Evolutionary conservation across 2,888 invertebrate genomes (phyloP).

Genomic region (Drosophila yooni): DNA sequence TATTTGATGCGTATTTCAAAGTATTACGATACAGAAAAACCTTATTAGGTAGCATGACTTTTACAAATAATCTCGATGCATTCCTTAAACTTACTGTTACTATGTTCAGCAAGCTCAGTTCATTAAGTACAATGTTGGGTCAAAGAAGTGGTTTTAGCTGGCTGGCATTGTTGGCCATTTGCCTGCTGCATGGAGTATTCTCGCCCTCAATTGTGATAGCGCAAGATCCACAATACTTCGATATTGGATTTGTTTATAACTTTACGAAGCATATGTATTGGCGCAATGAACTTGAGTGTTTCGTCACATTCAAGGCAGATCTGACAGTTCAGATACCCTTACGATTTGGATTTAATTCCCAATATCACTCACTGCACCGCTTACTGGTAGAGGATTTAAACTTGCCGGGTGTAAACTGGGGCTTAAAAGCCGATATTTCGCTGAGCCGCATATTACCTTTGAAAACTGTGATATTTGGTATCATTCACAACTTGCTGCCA

Average conservation of each 20-base stretch:
- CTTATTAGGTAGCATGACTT: conserved; percentile 13
- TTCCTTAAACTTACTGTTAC: neutral
- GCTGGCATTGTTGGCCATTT: conserved; percentile 2
- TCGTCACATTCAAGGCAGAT: conserved; percentile 27
- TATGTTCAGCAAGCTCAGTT: conserved; percentile 13
- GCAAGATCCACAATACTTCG: conserved; percentile 1
- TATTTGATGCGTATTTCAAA: neutral
- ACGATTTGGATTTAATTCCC: neutral
- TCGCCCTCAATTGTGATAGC: neutral
- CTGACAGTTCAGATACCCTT: neutral
- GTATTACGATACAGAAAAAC: neutral
- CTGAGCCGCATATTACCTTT: conserved; percentile 7
- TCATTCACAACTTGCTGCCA: conserved; percentile 23
- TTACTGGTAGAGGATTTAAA: conserved; percentile 25
- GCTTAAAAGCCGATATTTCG: conserved; percentile 7
- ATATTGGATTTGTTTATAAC: conserved; percentile 17
- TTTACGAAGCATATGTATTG: conserved; percentile 14
- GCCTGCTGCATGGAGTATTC: neutral
- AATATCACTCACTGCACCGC: conserved; percentile 31
- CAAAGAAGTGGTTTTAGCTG: neutral
- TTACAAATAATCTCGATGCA: neutral
- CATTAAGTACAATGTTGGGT: conserved; percentile 16
- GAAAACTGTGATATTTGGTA: conserved; percentile 31
- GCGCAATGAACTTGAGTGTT: conserved; percentile 15
- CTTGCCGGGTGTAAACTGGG: conserved; percentile 41